These are phyloP conservation scores for Harpagoxenus sublaevis DNA, from an alignment of 2,888 invertebrate genomes.

Conservation along the genomic window DNA sequence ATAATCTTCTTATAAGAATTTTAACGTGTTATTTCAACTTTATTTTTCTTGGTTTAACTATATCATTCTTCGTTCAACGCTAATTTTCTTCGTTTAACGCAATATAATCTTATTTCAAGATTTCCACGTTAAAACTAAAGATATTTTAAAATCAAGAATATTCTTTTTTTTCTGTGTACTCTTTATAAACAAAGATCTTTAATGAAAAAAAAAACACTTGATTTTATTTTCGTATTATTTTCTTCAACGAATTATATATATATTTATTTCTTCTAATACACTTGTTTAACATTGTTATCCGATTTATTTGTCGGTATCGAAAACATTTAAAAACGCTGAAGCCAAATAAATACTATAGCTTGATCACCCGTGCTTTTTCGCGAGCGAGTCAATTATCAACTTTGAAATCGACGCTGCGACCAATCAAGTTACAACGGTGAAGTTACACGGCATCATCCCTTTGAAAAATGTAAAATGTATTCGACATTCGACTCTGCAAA, in stretches of 20 bases:
- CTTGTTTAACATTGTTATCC: neutral
- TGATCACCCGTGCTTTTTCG: conserved; percentile 28
- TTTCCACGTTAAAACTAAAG: no score
- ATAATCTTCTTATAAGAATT: no score
- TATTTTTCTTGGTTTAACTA: no score
- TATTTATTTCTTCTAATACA: conserved; percentile 9
- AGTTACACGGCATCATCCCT: conserved; percentile 53
- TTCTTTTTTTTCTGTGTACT: no score
- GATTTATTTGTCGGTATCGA: neutral
- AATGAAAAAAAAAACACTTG: neutral
- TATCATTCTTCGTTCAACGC: no score
- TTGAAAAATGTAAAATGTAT: conserved; percentile 50
- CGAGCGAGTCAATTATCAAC: conserved; percentile 57
- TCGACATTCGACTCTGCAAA: conserved; percentile 38
- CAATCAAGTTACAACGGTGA: conserved; percentile 52
- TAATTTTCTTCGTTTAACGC: no score
- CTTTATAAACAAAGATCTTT: neutral
- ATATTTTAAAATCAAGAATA: no score
- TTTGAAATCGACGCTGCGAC: conserved; percentile 55
- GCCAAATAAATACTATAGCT: conserved; percentile 12
- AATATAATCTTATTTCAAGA: no score
- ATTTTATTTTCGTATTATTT: neutral
- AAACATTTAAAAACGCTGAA: conserved; percentile 21
- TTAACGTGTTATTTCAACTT: no score
- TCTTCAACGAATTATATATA: neutral